Evolutionary conservation across 2,888 invertebrate species (phyloP).

Genomic region (Drosophila emarginata): DNA sequence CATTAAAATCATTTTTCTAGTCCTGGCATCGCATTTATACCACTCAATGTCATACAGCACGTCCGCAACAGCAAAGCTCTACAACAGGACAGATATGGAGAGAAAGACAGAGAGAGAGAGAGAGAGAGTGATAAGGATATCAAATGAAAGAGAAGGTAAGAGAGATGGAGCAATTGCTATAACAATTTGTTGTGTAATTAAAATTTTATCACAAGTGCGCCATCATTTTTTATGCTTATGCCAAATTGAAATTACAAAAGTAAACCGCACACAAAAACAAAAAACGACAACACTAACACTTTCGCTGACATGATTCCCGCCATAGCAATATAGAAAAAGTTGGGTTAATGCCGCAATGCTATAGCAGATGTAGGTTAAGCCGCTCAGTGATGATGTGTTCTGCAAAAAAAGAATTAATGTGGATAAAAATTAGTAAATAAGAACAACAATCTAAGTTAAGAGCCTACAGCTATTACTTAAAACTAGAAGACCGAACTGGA

Average conservation of each 20-base stretch:
- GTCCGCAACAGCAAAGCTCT: constrained; percentile 79
- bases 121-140: background rate
- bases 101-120: constrained; percentile 3
- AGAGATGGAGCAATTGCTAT: background rate
- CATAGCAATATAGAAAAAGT: constrained; percentile 79
- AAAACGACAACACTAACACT: constrained; percentile 69
- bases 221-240: constrained; percentile 57
- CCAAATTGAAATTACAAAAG: constrained; percentile 60
- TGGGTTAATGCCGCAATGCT: constrained; percentile 77
- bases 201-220: constrained; percentile 72
- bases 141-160: background rate
- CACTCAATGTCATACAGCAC: constrained; percentile 78
- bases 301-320: constrained; percentile 79
- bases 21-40: constrained; percentile 80
- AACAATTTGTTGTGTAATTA: constrained; percentile 65
- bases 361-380: constrained; percentile 78
- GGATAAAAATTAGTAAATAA: constrained; percentile 21
- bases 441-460: constrained; percentile 28
- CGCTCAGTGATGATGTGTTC: constrained; percentile 77
- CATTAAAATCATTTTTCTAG: constrained; percentile 80
- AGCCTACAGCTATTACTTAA: constrained; percentile 40
- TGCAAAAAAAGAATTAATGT: constrained; percentile 32
- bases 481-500: constrained; percentile 7
- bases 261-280: constrained; percentile 3
- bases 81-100: constrained; percentile 24